Percentiles rank a stretch among this genome's conserved stretches.
These are phyloP conservation scores for Drosophila tanythrix DNA, from an alignment of 2,888 invertebrate genomes.

Conservation along the genomic window DNA sequence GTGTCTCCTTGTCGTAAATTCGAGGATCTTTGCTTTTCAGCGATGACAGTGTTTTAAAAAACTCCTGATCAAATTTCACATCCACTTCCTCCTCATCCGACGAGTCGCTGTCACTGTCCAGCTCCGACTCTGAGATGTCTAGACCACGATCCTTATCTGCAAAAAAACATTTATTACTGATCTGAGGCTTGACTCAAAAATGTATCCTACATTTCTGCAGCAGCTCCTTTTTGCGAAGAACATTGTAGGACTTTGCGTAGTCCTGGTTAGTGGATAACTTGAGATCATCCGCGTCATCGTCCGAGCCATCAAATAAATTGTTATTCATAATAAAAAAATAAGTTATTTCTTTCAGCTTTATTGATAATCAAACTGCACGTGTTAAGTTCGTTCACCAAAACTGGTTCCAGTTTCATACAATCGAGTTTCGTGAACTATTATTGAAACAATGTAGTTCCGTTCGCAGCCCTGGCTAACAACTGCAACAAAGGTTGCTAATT, in stretches of 20 bases:
- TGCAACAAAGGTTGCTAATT: constrained; percentile 39
- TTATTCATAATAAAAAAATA: constrained; percentile 63
- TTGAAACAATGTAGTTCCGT: constrained; percentile 6
- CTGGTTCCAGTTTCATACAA: constrained; percentile 18
- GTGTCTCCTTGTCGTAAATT: constrained; percentile 92
- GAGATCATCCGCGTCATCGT: constrained; percentile 85
- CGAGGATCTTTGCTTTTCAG: constrained; percentile 95
- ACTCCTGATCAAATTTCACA: constrained; percentile 89
- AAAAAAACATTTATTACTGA: constrained; percentile 17
- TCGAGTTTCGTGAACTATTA: constrained; percentile 2
- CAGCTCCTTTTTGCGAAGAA: constrained; percentile 94
- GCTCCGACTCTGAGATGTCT: constrained; percentile 77
- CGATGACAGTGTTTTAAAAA: constrained; percentile 93
- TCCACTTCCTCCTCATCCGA: constrained; percentile 81
- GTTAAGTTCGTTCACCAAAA: constrained; percentile 13
- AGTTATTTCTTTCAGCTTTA: constrained; percentile 9
- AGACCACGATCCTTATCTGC: constrained; percentile 82
- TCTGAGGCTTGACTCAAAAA: constrained; percentile 45
- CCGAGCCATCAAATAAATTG: constrained; percentile 83
- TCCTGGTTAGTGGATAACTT: constrained; percentile 90
- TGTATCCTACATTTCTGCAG: constrained; percentile 89
- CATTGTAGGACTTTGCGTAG: constrained; percentile 94
- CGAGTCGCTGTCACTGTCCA: constrained; percentile 79
- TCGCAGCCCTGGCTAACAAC: constrained; percentile 35
- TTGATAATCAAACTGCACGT: constrained; percentile 35